Conservation (phyloP, 2,888 invertebrate genomes). For the Oscheius myriophilus region DNA sequence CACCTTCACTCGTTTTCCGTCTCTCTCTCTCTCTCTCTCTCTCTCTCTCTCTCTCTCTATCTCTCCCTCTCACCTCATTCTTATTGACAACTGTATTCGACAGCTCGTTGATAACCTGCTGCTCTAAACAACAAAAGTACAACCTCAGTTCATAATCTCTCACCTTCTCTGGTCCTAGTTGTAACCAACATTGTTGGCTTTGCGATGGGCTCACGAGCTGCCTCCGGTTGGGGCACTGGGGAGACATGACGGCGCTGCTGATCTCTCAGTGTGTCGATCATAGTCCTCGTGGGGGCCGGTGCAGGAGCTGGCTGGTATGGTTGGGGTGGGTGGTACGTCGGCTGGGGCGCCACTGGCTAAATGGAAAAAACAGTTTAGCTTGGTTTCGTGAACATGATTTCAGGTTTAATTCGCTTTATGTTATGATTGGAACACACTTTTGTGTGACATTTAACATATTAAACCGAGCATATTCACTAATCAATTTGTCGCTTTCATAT, state of each 20-base stretch:
- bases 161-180: not conserved
- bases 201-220: conserved; percentile 19
- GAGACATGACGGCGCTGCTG: conserved; percentile 22
- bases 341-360: not conserved
- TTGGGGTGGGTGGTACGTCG: conserved; percentile 6
- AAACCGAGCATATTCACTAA: no score
- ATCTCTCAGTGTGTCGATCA: conserved; percentile 33
- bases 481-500: no score
- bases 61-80: no score
- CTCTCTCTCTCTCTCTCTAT: not conserved
- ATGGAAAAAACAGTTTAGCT: no score
- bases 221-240: not conserved
- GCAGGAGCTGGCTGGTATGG: conserved; percentile 6
- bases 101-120: conserved; percentile 23
- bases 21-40: not conserved
- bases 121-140: conserved; percentile 1
- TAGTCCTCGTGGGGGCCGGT: conserved; percentile 25
- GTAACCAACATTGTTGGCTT: conserved; percentile 24
- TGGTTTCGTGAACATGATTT: no score
- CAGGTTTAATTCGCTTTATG: no score
- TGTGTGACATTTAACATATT: no score
- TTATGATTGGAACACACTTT: no score
- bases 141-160: no score
- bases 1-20: not conserved
- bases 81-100: conserved; percentile 4